Evolutionary conservation across 2,797 vertebrate species (phyloP).

Genomic region (Lepidocolaptes lacrymiger): DNA sequence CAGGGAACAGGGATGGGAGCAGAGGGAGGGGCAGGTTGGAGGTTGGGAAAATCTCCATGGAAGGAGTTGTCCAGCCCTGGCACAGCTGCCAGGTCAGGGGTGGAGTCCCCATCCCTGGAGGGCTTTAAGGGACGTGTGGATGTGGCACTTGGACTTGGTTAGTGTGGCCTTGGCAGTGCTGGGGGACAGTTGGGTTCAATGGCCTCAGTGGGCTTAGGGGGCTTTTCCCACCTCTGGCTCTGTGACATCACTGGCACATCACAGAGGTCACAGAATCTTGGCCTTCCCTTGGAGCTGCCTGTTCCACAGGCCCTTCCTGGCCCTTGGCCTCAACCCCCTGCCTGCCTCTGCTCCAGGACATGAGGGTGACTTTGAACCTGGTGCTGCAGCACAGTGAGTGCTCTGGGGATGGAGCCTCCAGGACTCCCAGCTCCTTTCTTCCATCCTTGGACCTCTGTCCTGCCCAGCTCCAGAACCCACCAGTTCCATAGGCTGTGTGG

Average conservation of each 20-base stretch:
- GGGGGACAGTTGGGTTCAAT: not conserved
- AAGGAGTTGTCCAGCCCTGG: not conserved
- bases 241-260: not conserved
- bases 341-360: not conserved
- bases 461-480: not conserved
- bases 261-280: not conserved
- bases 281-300: not conserved
- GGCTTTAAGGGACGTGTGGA: no score
- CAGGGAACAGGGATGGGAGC: not conserved
- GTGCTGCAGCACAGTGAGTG: not conserved
- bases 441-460: not conserved
- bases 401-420: accelerated
- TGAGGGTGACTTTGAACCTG: accelerated
- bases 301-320: not conserved
- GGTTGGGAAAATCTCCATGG: not conserved
- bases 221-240: accelerated
- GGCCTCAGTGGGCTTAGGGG: not conserved
- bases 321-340: not conserved
- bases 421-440: not conserved
- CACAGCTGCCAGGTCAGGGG: not conserved
- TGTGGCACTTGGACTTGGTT: not conserved
- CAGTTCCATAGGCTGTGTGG: accelerated
- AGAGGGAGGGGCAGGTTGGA: not conserved
- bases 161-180: not conserved
- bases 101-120: not conserved